Evolutionary conservation across 2,113 vertebrate genomes (phyloP).

Genomic region (Dicaeum eximium): DNA sequence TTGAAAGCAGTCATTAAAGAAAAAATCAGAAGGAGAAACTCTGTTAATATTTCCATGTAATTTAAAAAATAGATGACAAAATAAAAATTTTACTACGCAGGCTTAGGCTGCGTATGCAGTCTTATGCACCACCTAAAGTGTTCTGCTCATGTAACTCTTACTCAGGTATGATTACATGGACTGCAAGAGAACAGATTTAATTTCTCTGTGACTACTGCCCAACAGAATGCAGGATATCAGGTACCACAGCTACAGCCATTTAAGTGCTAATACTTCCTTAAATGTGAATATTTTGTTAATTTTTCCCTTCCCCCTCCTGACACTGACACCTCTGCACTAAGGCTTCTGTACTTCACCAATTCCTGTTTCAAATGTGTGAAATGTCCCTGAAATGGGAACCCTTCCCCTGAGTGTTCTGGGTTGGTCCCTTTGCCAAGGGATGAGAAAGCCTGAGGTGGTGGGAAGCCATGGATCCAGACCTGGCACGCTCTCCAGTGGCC

Average conservation of each 20-base stretch:
- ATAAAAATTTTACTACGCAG: background rate
- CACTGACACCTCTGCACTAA: background rate
- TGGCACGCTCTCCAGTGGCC: background rate
- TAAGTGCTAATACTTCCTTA: background rate
- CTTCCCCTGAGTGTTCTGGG: background rate
- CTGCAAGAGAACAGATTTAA: background rate
- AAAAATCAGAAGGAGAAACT: background rate
- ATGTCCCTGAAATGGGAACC: background rate
- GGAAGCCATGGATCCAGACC: background rate
- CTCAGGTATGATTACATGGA: background rate
- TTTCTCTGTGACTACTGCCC: background rate
- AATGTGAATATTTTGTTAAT: background rate
- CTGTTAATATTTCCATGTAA: background rate
- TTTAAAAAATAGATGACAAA: background rate
- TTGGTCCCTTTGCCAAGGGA: background rate
- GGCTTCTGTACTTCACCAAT: background rate
- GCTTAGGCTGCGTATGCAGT: no score
- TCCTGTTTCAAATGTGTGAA: background rate
- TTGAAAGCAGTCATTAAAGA: slow-evolving; percentile 2
- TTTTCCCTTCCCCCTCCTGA: background rate
- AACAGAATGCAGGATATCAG: background rate
- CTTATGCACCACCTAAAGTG: background rate
- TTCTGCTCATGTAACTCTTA: fast-evolving
- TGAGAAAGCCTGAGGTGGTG: background rate
- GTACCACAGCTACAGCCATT: background rate